Percentiles rank a stretch among this genome's conserved stretches.
phyloP scores from a whole-genome alignment of 2,888 invertebrate genomes.

The Metallyticus violacea region DNA sequence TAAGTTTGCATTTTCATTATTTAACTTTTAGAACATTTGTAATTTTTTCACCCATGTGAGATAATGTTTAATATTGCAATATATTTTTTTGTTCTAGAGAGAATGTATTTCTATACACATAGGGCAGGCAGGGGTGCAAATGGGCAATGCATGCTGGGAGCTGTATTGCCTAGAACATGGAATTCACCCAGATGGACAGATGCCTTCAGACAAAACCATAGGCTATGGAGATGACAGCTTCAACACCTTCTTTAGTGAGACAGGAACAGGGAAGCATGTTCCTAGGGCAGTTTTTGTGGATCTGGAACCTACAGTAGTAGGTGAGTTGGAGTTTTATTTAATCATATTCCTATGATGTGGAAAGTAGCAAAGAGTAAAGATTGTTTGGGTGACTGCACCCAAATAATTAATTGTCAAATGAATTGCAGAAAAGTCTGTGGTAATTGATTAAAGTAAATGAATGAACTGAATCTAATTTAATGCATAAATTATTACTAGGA shows the following conservation, averaged over 20 bases:
- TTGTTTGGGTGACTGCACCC: no score
- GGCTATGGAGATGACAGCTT: slow-evolving; percentile 47
- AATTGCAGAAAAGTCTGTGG: no score
- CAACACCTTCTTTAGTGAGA: slow-evolving; percentile 53
- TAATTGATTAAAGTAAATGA: no score
- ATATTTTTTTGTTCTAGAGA: slow-evolving; percentile 36
- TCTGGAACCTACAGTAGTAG: slow-evolving; percentile 61
- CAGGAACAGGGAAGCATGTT: slow-evolving; percentile 59
- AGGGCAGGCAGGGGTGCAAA: slow-evolving; percentile 48
- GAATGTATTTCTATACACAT: slow-evolving; percentile 50
- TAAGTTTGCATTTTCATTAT: no score
- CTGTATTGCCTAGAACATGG: slow-evolving; percentile 45
- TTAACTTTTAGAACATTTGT: no score
- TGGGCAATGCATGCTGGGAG: slow-evolving; percentile 46
- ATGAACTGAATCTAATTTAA: no score
- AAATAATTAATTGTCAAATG: no score
- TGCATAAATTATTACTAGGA: no score
- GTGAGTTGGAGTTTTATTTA: slow-evolving; percentile 40
- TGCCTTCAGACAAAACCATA: slow-evolving; percentile 55
- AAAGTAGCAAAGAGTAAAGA: no score
- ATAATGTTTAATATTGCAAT: no score
- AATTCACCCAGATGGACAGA: slow-evolving; percentile 52
- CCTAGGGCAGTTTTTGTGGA: slow-evolving; percentile 59
- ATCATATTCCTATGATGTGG: background rate
- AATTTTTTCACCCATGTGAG: no score